phyloP scores from a whole-genome alignment of 1,140 invertebrate genomes.

The Drosophila quadrilineata region DNA sequence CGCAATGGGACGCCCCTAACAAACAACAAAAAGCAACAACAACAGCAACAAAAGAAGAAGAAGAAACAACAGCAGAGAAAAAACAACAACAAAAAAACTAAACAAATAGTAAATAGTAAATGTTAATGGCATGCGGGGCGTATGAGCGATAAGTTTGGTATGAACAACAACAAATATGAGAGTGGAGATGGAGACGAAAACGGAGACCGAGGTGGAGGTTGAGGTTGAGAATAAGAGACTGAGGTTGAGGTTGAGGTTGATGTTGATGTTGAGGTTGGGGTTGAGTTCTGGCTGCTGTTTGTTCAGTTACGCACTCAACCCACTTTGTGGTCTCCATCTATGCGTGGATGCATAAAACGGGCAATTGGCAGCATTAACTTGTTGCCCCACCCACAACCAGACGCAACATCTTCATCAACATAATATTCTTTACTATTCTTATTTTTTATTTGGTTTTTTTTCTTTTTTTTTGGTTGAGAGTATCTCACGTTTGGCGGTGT shows the following conservation, averaged over 20 bases:
- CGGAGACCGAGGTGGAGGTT: not conserved
- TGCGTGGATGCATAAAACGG: constrained; percentile 60
- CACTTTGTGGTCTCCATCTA: constrained; percentile 13
- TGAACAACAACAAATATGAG: constrained; percentile 20
- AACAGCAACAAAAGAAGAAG: not conserved
- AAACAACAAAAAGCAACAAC: not conserved
- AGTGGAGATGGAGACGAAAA: not conserved
- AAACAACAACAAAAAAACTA: constrained; percentile 3
- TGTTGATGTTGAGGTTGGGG: not conserved
- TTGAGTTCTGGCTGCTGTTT: constrained; percentile 10
- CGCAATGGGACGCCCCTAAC: constrained; percentile 16
- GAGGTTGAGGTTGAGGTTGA: not conserved
- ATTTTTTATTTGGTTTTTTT: not conserved
- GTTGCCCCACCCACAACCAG: constrained; percentile 29
- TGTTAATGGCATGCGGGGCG: constrained; percentile 1
- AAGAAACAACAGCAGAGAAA: too few species aligned
- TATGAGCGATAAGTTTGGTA: not conserved
- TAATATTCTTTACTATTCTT: not conserved
- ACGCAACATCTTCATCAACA: not conserved
- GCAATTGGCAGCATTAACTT: constrained; percentile 65
- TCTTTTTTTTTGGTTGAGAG: not conserved
- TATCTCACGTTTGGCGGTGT: not conserved
- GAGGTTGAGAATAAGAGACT: not conserved
- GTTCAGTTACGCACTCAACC: constrained; percentile 31
- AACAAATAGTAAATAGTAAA: not conserved